These are phyloP conservation scores for Pipa parva DNA, from an alignment of 2,113 vertebrate species.

Conservation along the genomic window DNA sequence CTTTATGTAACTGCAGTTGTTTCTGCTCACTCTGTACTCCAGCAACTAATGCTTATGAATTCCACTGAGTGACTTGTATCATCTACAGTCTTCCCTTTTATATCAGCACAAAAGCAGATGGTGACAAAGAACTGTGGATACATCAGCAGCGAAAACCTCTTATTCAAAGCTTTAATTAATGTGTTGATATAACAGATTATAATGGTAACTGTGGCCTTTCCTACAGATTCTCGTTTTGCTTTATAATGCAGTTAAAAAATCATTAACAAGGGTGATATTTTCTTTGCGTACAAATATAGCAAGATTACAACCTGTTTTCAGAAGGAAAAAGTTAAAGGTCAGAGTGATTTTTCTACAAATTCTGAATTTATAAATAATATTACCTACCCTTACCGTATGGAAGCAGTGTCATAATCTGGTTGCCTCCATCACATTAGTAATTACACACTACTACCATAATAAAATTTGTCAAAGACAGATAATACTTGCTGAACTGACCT, in stretches of 20 bases:
- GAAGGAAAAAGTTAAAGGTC: constrained; percentile 59
- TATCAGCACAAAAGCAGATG: constrained; percentile 31
- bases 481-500: constrained; percentile 6
- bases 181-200: constrained; percentile 53
- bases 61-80: no score
- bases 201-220: constrained; percentile 49
- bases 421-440: constrained; percentile 48
- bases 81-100: constrained; percentile 43
- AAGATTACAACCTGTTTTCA: constrained; percentile 55
- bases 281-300: constrained; percentile 58
- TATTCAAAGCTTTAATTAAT: constrained; percentile 46
- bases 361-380: constrained; percentile 45
- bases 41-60: no score
- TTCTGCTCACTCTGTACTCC: no score
- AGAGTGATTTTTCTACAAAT: constrained; percentile 47
- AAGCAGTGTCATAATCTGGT: constrained; percentile 47
- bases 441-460: constrained; percentile 49
- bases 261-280: constrained; percentile 61
- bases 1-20: no score
- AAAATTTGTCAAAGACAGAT: constrained; percentile 26
- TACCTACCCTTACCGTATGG: constrained; percentile 18
- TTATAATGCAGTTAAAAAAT: constrained; percentile 51
- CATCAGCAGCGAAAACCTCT: constrained; percentile 48
- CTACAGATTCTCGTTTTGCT: constrained; percentile 43
- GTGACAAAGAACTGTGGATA: constrained; percentile 28